A percentile compares a stretch with the other conserved stretches of the same genome.
phyloP scores from a whole-genome alignment of 2,888 invertebrate species.

The Incurvaria masculella region DNA sequence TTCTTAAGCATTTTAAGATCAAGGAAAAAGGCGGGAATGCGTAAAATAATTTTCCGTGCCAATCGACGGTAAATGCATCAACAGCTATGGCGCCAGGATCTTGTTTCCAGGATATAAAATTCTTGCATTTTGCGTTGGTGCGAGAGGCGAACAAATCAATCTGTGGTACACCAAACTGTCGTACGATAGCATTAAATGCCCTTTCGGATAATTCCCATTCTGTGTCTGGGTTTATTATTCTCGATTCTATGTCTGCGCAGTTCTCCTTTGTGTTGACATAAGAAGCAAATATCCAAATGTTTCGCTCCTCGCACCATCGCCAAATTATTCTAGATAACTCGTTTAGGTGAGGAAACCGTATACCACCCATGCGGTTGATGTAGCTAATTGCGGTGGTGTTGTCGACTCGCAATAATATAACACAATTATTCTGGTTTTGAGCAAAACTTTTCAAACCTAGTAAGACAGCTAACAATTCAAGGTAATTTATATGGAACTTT shows the following conservation, averaged over 20 bases:
- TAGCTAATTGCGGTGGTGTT: slow-evolving; percentile 7
- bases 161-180: too few relatives aligned
- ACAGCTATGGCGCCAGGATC: slow-evolving; percentile 1
- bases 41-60: neutral
- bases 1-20: slow-evolving; percentile 2
- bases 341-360: slow-evolving; percentile 2
- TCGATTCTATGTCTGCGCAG: too few relatives aligned
- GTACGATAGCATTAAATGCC: too few relatives aligned
- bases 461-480: too few relatives aligned
- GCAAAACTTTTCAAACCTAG: slow-evolving; percentile 10
- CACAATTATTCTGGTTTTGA: neutral
- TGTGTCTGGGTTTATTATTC: too few relatives aligned
- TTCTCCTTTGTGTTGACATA: too few relatives aligned
- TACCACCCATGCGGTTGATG: slow-evolving; percentile 7
- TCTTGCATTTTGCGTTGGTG: too few relatives aligned
- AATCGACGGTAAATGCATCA: slow-evolving; percentile 5
- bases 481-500: neutral
- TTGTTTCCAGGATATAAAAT: neutral
- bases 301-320: neutral
- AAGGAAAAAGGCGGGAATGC: slow-evolving; percentile 5
- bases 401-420: slow-evolving; percentile 6
- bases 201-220: too few relatives aligned
- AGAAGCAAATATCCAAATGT: too few relatives aligned
- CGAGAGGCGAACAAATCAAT: too few relatives aligned
- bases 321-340: slow-evolving; percentile 3